These are phyloP conservation scores for Psilopsiagon aurifrons DNA, from an alignment of 2,113 vertebrate genomes.

Conservation along the genomic window DNA sequence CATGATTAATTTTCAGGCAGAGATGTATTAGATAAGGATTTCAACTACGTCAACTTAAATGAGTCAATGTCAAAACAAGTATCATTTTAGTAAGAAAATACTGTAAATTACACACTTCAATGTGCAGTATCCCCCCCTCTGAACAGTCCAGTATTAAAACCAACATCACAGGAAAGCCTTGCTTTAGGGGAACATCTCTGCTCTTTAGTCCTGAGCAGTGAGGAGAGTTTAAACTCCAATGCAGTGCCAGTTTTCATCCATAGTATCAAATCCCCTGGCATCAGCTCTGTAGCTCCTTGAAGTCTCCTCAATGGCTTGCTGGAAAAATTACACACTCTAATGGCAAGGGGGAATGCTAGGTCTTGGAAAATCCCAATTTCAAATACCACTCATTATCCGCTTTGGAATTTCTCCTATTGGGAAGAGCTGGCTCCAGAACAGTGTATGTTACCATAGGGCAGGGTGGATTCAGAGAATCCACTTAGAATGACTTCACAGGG, in stretches of 20 bases:
- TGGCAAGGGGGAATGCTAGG: neutral
- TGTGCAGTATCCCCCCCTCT: neutral
- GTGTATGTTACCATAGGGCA: fast-evolving
- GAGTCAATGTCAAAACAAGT: constrained; percentile 80
- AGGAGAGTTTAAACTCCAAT: fast-evolving
- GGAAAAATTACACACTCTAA: neutral
- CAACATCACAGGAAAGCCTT: neutral
- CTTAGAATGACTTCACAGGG: neutral
- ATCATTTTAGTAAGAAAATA: constrained; percentile 61
- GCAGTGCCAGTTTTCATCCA: fast-evolving
- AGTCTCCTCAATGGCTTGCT: neutral
- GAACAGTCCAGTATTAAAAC: neutral
- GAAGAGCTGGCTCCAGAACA: neutral
- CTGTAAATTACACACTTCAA: constrained; percentile 39
- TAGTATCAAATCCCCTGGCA: neutral
- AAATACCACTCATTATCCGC: neutral
- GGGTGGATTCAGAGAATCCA: neutral
- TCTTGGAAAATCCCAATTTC: neutral
- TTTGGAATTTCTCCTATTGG: neutral
- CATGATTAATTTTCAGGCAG: constrained; percentile 96
- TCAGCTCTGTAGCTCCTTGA: neutral
- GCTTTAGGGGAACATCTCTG: neutral
- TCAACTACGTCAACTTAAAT: constrained; percentile 85
- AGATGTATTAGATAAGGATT: constrained; percentile 87
- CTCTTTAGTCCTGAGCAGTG: neutral